These are phyloP conservation scores for Nilaparvata lugens DNA, from an alignment of 1,140 invertebrate genomes.

Conservation along the genomic window DNA sequence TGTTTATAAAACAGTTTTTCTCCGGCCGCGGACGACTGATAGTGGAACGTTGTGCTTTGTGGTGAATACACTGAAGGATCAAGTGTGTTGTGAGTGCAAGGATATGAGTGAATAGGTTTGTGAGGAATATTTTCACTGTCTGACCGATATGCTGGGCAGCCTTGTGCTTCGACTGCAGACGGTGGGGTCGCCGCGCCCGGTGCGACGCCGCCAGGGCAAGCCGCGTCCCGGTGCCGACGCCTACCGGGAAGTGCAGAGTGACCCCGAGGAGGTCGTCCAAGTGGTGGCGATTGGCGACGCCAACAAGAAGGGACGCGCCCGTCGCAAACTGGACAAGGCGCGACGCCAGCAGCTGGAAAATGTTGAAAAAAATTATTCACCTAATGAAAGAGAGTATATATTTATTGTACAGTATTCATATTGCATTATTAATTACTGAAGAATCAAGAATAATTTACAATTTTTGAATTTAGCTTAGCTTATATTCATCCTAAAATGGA, in stretches of 20 bases:
- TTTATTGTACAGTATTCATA: no score
- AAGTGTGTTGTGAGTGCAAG: not conserved
- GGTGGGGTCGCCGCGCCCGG: constrained; percentile 22
- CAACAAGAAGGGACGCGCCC: constrained; percentile 22
- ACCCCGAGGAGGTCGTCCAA: constrained; percentile 25
- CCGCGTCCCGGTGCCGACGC: constrained; percentile 20
- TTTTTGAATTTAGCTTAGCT: no score
- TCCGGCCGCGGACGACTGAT: no score
- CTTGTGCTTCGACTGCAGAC: constrained; percentile 26
- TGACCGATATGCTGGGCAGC: constrained; percentile 24
- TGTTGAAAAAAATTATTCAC: no score
- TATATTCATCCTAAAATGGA: no score
- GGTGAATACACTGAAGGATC: not conserved
- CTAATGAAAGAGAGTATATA: no score
- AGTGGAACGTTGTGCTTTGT: not conserved
- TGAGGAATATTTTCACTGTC: not conserved
- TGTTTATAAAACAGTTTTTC: no score
- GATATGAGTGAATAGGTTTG: not conserved
- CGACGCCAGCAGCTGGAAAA: constrained; percentile 31
- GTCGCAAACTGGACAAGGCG: constrained; percentile 23
- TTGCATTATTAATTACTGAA: no score
- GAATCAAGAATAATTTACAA: no score
- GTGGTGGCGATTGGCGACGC: constrained; percentile 17
- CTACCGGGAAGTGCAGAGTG: constrained; percentile 30
- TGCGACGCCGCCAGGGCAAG: constrained; percentile 14